Base-by-base conservation (phyloP, 1,140 invertebrate genomes). In the Leguminivora glycinivorella region DNA sequence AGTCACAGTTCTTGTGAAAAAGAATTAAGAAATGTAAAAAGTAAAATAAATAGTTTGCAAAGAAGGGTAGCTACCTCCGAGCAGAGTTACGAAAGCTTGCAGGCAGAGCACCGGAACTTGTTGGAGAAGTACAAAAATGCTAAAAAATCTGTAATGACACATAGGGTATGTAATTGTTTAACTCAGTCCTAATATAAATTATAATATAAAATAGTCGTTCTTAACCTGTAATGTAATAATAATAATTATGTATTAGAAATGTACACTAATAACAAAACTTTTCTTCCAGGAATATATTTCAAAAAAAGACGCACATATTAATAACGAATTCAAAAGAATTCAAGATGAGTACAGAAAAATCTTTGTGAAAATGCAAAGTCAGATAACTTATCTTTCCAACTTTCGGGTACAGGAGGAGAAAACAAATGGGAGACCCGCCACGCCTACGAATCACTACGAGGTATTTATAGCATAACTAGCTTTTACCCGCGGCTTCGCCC, bases 61-160 rank as follows among this genome's bases (percentile, higher is more conserved):
- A 31, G 74, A 0, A 82, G 83, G 67, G 38, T 86, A 22, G 19
- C 79, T 3, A 76, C 86, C 19, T 25, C 85, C 1, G 86, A 88
- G 26, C 72, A 88, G 26, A 83, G 60, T 31, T 60, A 68, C 29
- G 40, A 66, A 60, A 68, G 40, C 25, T 72, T 88, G 17, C 79
- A 87, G 47, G 67, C 75, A 0, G 88, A 92, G 14, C 74, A 93
- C 73, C 81, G 88, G 31, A 80, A 76, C 1, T 72, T 93, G 25
- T 90, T 92, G 34, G 89, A 93, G 17, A 93, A 93, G 68, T 94
- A 93, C 73, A 92, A 92, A 74, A 92, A 92, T 70, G 92, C 90
- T 4, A 94, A 93, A 75, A 92, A 92, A 75, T 93, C 92, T 5
- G 91, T 92, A 12, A 83, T 86, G n/a, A 93, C 93, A 74, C 93